Evolutionary conservation across 64 coral and sea anemone genomes (phyloP).

Genomic region (Anthopleura sola): DNA sequence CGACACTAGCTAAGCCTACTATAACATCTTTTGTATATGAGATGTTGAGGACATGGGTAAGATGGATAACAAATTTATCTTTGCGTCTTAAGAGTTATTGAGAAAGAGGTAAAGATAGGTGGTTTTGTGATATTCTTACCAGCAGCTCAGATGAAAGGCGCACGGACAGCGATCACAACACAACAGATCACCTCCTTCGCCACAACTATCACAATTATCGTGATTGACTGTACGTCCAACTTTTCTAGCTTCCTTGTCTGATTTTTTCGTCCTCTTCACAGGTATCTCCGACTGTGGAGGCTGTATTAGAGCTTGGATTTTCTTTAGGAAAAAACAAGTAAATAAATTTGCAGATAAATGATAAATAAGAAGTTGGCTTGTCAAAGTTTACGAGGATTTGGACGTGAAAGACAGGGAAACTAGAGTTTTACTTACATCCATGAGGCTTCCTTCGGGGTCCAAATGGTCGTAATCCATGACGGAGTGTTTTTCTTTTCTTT

Average conservation of each 20-base stretch:
- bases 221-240: conserved; percentile 85
- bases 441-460: conserved; percentile 89
- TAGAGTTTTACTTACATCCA: conserved; percentile 70
- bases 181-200: conserved; percentile 94
- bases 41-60: neutral
- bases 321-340: conserved; percentile 57
- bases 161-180: conserved; percentile 97
- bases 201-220: conserved; percentile 97
- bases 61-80: neutral
- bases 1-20: neutral
- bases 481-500: conserved; percentile 1
- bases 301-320: conserved; percentile 98
- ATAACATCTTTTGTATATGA: neutral
- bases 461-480: conserved; percentile 94
- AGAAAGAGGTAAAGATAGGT: neutral
- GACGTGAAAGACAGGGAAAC: conserved; percentile 36
- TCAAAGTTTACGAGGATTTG: conserved; percentile 42
- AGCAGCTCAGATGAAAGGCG: conserved; percentile 96
- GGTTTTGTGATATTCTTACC: conserved; percentile 51
- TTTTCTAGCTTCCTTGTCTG: conserved; percentile 84
- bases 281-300: conserved; percentile 75
- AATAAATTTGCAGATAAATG: conserved; percentile 15
- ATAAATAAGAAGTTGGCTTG: conserved; percentile 10
- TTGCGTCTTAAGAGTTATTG: neutral
- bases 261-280: conserved; percentile 60